Evolutionary conservation across 2,888 invertebrate genomes (phyloP), one percentile per base, ranked within the genome.

Genomic region (Eledone cirrhosa): DNA sequence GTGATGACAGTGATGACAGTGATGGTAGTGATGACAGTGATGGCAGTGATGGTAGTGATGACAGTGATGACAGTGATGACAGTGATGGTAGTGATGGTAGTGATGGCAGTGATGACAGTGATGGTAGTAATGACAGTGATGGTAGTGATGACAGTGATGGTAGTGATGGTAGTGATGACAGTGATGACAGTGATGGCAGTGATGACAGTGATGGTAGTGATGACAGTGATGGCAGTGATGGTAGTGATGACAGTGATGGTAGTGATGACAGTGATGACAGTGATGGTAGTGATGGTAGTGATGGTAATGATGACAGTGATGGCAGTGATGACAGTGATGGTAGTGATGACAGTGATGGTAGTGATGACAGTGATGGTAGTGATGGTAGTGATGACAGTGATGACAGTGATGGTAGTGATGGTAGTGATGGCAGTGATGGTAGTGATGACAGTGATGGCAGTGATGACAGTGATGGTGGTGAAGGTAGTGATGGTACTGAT

Each of bases 371-470:
- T 69, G 72, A 24, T 69, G 72, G 27, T 24, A 24, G 72, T 24
- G 72, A 27, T 24, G 72, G 27, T 24, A 24, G 72, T 69, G 72
- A 24, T 69, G 72, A 24, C 72, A 24, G 72, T 24, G 72, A 27
- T 69, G 72, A 24, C 27, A 24, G 72, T 69, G 72, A 27, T 69
- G 72, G 27, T 27, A 24, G 72, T 69, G 72, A 27, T 69, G 72
- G 27, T 27, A 24, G 72, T 24, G 72, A 24, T 24, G 72, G 27
- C 72, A 24, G 72, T 69, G 72, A 48, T 27, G 53, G 13, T 22
- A 48, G 77, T 29, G 77, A 29, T 77, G 77, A 77, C 53, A 53
- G 77, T 27, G 27, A 77, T 65, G 77, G 27, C 11, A 27, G 27
- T 53, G 53, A 77, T 65, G 27, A 48, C 27, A 53, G 48, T 77